phyloP scores from a whole-genome alignment of 2,797 vertebrate genomes.

The Typhlichthys eigenmanni region DNA sequence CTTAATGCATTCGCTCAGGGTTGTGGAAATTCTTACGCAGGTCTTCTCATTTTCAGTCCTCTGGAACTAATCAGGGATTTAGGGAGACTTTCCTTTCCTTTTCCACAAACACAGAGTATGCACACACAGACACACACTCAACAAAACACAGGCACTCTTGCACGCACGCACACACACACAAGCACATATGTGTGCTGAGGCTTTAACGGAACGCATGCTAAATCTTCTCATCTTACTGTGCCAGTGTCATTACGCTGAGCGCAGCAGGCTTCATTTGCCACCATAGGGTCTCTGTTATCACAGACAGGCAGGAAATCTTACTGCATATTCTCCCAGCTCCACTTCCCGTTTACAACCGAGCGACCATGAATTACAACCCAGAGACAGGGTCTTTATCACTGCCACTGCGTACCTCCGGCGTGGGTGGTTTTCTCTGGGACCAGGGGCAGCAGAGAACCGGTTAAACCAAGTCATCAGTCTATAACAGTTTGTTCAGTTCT shows the following conservation, averaged over 20 bases:
- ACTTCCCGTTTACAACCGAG: conserved; percentile 28
- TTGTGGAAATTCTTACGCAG: conserved; percentile 48
- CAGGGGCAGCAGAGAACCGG: no score
- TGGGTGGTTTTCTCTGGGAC: no score
- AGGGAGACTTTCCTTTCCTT: conserved; percentile 29
- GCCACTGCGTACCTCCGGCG: no score
- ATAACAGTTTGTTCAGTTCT: no score
- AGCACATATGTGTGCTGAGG: not conserved
- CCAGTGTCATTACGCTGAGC: conserved; percentile 45
- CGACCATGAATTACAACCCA: conserved; percentile 6
- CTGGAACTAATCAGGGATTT: conserved; percentile 72
- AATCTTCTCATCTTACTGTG: conserved; percentile 39
- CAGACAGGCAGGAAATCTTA: conserved; percentile 28
- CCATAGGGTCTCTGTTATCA: conserved; percentile 48
- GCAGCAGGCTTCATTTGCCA: conserved; percentile 45
- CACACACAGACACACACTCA: conserved; percentile 17
- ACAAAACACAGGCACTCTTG: not conserved
- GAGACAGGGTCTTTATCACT: not conserved
- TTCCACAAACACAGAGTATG: conserved; percentile 9
- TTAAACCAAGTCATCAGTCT: no score
- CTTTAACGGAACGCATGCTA: no score
- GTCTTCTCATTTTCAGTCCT: conserved; percentile 43
- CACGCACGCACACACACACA: not conserved
- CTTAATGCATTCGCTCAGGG: conserved; percentile 27
- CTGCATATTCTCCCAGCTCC: conserved; percentile 33